Base-by-base conservation (phyloP, 2,888 invertebrate species). In the Uropetala carovei region DNA sequence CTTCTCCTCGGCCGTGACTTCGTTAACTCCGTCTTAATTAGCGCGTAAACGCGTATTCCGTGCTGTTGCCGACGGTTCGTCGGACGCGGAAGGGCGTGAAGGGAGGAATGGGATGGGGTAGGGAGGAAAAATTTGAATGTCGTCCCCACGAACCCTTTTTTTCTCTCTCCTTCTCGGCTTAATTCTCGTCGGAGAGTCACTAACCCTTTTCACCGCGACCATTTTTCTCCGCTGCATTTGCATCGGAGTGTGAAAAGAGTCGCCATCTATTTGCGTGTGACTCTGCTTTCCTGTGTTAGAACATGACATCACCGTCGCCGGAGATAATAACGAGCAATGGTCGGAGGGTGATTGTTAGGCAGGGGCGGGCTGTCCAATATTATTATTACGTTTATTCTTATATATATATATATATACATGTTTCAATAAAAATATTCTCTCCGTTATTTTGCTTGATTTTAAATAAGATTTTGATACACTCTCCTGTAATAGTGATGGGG, bases 141-240 rank as follows among this genome's bases (percentile, higher is more conserved):
- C 8, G 22, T 14, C 10, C 58, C 58, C 85, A 0, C n/a, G 0
- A 8, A 14, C 58, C 59, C 27, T 16, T 22, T 14, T 27, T 8
- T 4, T 18, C n/a, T 43, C 9, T 18, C 30, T 9, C 18, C 18
- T 16, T 8, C 9, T 27, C 57, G 18, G 58, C 83, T 83, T 83
- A 43, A 83, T 57, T 43, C 83, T 83, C 83, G 43, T 18, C 59
- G 89, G 30, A 43, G 64, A 64, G 60, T 89, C 89, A 89, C 89
- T 89, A 89, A 89, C 64, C 89, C 64, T 64, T 56, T 86, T 57
- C 9, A 43, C 30, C 64, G 43, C 83, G 83, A 57, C 64, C 89
- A 89, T 89, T 43, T 89, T 57, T 89, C 89, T 60, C 64, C 64
- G 89, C 89, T 64, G 89, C 89, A 89, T 89, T 89, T 64, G 89